Percentiles rank a stretch among this genome's conserved stretches.
Conservation (phyloP, 2,113 vertebrate genomes). For the Caranx ignobilis region DNA sequence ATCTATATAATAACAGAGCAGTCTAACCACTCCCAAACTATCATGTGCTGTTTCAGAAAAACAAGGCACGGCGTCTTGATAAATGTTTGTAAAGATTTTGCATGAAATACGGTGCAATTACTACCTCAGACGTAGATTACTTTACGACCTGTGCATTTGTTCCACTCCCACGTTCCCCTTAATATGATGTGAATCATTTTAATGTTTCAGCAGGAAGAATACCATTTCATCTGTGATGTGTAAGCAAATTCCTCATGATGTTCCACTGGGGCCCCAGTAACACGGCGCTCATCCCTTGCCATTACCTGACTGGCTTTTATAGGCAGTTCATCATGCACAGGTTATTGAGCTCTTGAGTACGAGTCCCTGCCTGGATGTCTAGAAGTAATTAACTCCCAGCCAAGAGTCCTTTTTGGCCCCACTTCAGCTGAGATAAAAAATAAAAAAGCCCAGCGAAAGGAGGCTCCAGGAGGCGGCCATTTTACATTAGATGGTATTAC, state of each 20-base stretch:
- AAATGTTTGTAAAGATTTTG: constrained; percentile 44
- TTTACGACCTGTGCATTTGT: constrained; percentile 50
- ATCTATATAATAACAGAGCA: constrained; percentile 31
- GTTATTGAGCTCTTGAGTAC: constrained; percentile 83
- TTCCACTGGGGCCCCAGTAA: constrained; percentile 63
- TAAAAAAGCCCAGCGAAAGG: constrained; percentile 59
- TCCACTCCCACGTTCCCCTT: constrained; percentile 36
- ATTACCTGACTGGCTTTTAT: constrained; percentile 83
- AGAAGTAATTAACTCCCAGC: constrained; percentile 85
- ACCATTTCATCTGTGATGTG: constrained; percentile 80
- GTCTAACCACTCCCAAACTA: constrained; percentile 42
- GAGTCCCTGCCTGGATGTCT: constrained; percentile 80
- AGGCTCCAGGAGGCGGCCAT: constrained; percentile 72
- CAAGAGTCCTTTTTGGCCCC: constrained; percentile 81
- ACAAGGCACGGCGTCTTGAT: constrained; percentile 27
- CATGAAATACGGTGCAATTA: constrained; percentile 47
- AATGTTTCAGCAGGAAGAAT: constrained; percentile 74
- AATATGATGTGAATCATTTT: constrained; percentile 72
- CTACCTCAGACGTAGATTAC: constrained; percentile 28
- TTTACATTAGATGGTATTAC: constrained; percentile 82
- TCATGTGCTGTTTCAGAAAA: constrained; percentile 36
- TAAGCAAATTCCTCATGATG: constrained; percentile 78
- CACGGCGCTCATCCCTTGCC: constrained; percentile 68
- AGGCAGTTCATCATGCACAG: constrained; percentile 82
- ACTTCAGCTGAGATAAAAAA: constrained; percentile 78